phyloP scores from a whole-genome alignment of 2,888 invertebrate genomes.

The Drosophila melanocephala region DNA sequence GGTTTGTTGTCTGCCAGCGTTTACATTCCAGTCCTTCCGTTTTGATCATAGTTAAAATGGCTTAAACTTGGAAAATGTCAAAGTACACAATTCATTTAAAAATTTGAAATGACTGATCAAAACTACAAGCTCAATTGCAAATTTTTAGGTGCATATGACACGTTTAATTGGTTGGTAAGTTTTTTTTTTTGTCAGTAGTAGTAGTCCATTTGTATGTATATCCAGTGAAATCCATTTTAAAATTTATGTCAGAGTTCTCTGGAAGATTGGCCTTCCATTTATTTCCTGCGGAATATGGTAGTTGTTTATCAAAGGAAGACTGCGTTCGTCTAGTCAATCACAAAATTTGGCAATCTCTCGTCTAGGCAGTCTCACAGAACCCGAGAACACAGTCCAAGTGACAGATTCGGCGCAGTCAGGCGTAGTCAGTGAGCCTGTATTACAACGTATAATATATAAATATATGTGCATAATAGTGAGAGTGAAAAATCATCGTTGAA shows the following conservation, averaged over 20 bases:
- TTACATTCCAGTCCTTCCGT: slow-evolving; percentile 59
- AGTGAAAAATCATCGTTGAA: not conserved
- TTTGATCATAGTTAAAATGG: slow-evolving; percentile 58
- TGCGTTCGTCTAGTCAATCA: slow-evolving; percentile 44
- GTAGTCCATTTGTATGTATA: not conserved
- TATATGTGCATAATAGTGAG: not conserved
- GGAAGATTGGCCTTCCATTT: slow-evolving; percentile 49
- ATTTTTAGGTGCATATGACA: slow-evolving; percentile 9
- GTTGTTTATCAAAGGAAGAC: slow-evolving; percentile 42
- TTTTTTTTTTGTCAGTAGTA: not conserved
- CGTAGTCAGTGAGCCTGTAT: not conserved
- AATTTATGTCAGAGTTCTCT: slow-evolving; percentile 8
- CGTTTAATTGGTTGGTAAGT: slow-evolving; percentile 8
- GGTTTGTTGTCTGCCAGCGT: slow-evolving; percentile 40
- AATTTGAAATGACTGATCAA: not conserved
- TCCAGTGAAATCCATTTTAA: not conserved
- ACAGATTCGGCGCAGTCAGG: too few species aligned
- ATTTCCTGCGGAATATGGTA: slow-evolving; percentile 50
- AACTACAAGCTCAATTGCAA: not conserved
- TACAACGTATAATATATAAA: not conserved
- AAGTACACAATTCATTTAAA: slow-evolving; percentile 37
- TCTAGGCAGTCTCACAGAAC: too few species aligned
- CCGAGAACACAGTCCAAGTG: too few species aligned
- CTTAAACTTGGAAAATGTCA: slow-evolving; percentile 34
- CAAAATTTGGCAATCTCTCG: slow-evolving; percentile 57